Percentiles rank a stretch among this genome's conserved stretches.
phyloP scores from a whole-genome alignment of 1,140 invertebrate genomes.

The Megalonaias nervosa region DNA sequence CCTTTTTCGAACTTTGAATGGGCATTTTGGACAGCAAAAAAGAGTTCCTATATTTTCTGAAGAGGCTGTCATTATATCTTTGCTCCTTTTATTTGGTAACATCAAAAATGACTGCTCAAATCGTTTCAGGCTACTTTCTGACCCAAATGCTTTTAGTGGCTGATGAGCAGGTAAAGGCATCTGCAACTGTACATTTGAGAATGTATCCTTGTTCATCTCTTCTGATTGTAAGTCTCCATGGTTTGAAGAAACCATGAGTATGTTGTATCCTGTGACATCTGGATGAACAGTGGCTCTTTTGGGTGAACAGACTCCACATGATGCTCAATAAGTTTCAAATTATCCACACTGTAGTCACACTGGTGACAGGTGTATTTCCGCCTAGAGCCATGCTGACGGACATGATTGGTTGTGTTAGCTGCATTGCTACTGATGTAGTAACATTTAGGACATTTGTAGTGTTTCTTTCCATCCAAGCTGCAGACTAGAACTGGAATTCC shows the following conservation, averaged over 20 bases:
- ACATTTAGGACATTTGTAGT: constrained; percentile 61
- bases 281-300: constrained; percentile 41
- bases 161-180: too few relatives aligned
- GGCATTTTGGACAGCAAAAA: constrained; percentile 50
- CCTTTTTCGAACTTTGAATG: constrained; percentile 48
- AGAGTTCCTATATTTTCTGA: not conserved
- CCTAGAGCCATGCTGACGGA: constrained; percentile 49
- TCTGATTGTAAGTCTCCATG: too few relatives aligned
- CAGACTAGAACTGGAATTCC: constrained; percentile 53
- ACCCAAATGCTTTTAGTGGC: too few relatives aligned
- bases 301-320: constrained; percentile 57
- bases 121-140: too few relatives aligned
- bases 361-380: constrained; percentile 56
- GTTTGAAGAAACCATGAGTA: too few relatives aligned
- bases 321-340: constrained; percentile 49
- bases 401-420: constrained; percentile 55
- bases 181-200: too few relatives aligned
- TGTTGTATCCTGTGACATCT: constrained; percentile 4
- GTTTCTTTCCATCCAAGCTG: constrained; percentile 48
- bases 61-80: too few relatives aligned
- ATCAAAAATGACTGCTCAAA: too few relatives aligned
- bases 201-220: too few relatives aligned
- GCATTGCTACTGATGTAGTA: constrained; percentile 54
- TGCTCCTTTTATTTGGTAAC: too few relatives aligned
- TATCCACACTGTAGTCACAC: constrained; percentile 58